These are phyloP conservation scores for Epistrophe eligans DNA, from an alignment of 2,888 invertebrate genomes.

Conservation along the genomic window DNA sequence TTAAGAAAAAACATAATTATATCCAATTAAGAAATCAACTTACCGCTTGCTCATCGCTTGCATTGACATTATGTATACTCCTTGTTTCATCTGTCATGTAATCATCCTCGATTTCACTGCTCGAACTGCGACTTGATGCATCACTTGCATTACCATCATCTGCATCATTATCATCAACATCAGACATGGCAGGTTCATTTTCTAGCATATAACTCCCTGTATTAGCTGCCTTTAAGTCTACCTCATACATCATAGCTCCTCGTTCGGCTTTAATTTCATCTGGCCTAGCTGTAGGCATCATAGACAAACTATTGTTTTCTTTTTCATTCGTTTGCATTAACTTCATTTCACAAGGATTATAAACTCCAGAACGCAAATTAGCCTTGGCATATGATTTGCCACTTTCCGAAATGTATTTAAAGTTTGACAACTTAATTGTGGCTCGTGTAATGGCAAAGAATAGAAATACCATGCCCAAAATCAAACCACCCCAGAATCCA, in stretches of 20 bases:
- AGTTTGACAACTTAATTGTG: conserved; percentile 80
- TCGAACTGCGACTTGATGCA: conserved; percentile 43
- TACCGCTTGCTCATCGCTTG: conserved; percentile 57
- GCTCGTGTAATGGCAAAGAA: conserved; percentile 81
- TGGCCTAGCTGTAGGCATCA: conserved; percentile 66
- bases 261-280: conserved; percentile 65
- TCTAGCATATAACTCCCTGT: conserved; percentile 49
- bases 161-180: conserved; percentile 35
- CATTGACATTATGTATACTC: conserved; percentile 19
- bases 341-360: conserved; percentile 82
- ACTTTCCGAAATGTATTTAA: conserved; percentile 78
- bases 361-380: conserved; percentile 79
- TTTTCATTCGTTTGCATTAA: conserved; percentile 79
- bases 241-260: conserved; percentile 69
- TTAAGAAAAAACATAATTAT: background rate
- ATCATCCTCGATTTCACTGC: conserved; percentile 53
- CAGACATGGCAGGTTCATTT: conserved; percentile 61
- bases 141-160: conserved; percentile 62
- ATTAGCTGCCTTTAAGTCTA: conserved; percentile 47
- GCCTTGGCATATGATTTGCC: conserved; percentile 79
- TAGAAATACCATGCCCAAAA: conserved; percentile 79
- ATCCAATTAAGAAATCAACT: conserved; percentile 17
- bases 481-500: conserved; percentile 81
- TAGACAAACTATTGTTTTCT: conserved; percentile 67
- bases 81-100: conserved; percentile 62